These are phyloP conservation scores for Eudyptes chrysolophus DNA, from an alignment of 2,113 vertebrate species.

Conservation along the genomic window DNA sequence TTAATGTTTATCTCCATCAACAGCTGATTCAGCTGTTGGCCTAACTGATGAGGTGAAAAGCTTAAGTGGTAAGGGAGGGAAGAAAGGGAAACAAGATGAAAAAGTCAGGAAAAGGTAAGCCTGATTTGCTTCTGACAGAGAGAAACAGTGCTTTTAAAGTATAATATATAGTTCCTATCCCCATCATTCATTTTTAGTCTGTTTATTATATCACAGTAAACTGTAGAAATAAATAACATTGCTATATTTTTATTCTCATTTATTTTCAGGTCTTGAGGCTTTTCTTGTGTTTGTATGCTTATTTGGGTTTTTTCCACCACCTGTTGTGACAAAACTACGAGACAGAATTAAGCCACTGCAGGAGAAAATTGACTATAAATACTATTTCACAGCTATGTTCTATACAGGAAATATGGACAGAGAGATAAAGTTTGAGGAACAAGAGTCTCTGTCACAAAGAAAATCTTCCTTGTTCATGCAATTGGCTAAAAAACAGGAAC, in stretches of 20 bases:
- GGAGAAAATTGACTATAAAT: background rate
- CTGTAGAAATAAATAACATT: background rate
- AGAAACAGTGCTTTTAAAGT: background rate
- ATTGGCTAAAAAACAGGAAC: background rate
- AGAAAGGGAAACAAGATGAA: background rate
- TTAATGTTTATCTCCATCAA: background rate
- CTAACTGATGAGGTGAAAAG: background rate
- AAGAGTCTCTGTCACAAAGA: background rate
- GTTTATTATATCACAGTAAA: background rate
- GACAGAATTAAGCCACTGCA: background rate
- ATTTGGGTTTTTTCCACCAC: background rate
- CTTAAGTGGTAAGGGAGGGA: background rate
- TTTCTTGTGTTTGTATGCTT: background rate
- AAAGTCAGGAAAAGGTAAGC: background rate
- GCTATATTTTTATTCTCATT: background rate
- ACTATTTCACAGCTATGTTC: background rate
- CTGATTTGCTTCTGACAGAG: background rate
- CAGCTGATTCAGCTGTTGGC: background rate
- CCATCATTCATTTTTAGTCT: background rate
- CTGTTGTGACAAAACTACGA: background rate
- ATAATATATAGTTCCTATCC: background rate
- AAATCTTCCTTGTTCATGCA: background rate
- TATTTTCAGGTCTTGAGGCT: background rate
- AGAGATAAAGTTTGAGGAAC: background rate
- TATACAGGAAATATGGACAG: background rate